These are phyloP conservation scores for Cynopterus brachyotis DNA, from an alignment of 2,113 vertebrate species.

Conservation along the genomic window DNA sequence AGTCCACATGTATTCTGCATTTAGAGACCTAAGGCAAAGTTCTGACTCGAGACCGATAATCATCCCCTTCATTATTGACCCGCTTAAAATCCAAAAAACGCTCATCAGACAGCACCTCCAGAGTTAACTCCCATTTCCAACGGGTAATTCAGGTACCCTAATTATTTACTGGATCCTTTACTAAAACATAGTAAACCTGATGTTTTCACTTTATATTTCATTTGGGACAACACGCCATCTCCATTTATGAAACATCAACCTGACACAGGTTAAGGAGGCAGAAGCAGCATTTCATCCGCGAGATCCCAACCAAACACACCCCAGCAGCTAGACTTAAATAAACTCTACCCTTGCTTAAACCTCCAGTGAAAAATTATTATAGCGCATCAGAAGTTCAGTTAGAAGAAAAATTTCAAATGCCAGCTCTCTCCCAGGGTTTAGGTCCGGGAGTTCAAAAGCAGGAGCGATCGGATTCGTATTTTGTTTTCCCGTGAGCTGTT, in stretches of 20 bases:
- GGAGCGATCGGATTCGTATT: conserved; percentile 61
- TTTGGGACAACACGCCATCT: conserved; percentile 79
- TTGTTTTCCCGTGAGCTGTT: conserved; percentile 52
- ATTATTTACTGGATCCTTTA: conserved; percentile 77
- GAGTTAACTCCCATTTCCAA: conserved; percentile 84
- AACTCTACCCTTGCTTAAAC: conserved; percentile 70
- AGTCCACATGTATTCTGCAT: neutral
- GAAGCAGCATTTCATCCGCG: conserved; percentile 52
- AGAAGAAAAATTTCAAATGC: conserved; percentile 73
- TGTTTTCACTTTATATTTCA: conserved; percentile 82
- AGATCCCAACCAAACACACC: conserved; percentile 76
- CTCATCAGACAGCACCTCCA: conserved; percentile 80
- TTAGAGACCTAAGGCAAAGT: conserved; percentile 68
- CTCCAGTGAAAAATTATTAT: conserved; percentile 74
- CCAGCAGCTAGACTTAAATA: conserved; percentile 70
- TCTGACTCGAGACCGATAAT: conserved; percentile 72
- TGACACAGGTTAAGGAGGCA: conserved; percentile 73
- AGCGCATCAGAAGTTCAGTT: conserved; percentile 74
- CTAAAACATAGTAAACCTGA: conserved; percentile 78
- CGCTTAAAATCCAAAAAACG: conserved; percentile 70
- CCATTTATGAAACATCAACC: conserved; percentile 79
- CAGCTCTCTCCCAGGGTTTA: conserved; percentile 69
- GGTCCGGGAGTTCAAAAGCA: conserved; percentile 74
- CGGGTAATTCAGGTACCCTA: conserved; percentile 83
- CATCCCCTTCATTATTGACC: conserved; percentile 72